Evolutionary conservation across 2,113 vertebrate genomes (phyloP), one percentile per base, ranked within the genome.

Genomic region (Taurulus bubalis): DNA sequence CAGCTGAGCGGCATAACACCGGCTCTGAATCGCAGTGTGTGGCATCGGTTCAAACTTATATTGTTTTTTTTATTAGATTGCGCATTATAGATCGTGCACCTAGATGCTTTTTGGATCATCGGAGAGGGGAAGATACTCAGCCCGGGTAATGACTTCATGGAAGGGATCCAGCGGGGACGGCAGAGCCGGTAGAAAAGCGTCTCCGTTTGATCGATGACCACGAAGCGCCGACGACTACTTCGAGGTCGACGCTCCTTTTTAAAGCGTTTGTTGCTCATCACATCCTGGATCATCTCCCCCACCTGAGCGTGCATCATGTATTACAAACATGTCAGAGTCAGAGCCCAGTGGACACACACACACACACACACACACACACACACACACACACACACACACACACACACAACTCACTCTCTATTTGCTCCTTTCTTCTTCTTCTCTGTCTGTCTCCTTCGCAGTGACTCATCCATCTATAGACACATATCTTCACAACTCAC

Each of bases 381-480:
- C 30, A 32, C 30, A 4, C 30, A 32, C 30, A 32, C 30, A 4
- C 30, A 32, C 30, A 32, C 30, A 4, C 30, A 32, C 30, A 32
- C 30, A 4, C 30, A 79, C 28, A 36, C 38, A 34, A 38, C 65
- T 84, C 69, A 47, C 53, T 70, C 34, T 73, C 40, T 84, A 26
- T 91, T 88, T 86, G 80, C 38, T 88, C 82, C 59, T 45, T 84
- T 20, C 7, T 20, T 49, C 10, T 64, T 86, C 47, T 62, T 62
- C 55, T 55, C 38, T 24, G 67, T 79, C 84, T 69, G 71, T 83
- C 89, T 87, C 67, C 56, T 80, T 78, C 49, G 20, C 83, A 59
- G 85, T 89, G 89, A 92, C 86, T 92, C 89, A 92, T 92, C 75
- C 34, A 67, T 80, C 80, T 59, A 64, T 60, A 84, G 79, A 84